A percentile compares a stretch with the other conserved stretches of the same genome.
Evolutionary conservation across 1,140 invertebrate genomes (phyloP).

Genomic region (Cotesia vestalis): DNA sequence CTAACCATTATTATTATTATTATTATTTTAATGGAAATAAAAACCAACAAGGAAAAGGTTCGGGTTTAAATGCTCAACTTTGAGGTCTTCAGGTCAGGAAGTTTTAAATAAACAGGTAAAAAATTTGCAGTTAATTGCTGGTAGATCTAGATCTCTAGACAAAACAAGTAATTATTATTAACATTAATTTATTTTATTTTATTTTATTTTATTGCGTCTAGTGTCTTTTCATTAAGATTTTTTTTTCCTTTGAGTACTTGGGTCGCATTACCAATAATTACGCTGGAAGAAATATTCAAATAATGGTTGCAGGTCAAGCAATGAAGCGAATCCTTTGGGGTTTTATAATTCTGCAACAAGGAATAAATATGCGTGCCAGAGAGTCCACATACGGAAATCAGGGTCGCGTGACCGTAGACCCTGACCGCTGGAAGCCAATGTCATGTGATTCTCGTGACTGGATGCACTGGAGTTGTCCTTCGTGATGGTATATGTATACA

Average conservation of each 20-base stretch:
- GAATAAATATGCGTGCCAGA: slow-evolving; percentile 12
- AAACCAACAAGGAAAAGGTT: slow-evolving; percentile 6
- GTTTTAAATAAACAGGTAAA: slow-evolving; percentile 8
- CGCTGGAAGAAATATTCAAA: no score
- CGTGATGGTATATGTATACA: neutral
- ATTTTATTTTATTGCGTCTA: no score
- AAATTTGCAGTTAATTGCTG: no score
- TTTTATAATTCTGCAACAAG: neutral
- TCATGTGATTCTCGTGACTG: slow-evolving; percentile 28
- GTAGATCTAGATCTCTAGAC: neutral
- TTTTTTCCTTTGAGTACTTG: no score
- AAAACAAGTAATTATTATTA: no score
- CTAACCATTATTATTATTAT: neutral
- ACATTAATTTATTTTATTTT: no score
- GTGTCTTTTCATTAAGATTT: no score
- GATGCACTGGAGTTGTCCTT: neutral
- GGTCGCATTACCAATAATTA: no score
- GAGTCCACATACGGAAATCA: slow-evolving; percentile 42
- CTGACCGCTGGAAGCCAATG: slow-evolving; percentile 48
- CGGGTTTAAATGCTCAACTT: slow-evolving; percentile 4
- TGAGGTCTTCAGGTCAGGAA: slow-evolving; percentile 2
- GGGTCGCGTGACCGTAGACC: slow-evolving; percentile 52
- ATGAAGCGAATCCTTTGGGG: slow-evolving; percentile 8
- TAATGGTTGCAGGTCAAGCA: neutral
- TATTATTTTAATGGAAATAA: slow-evolving; percentile 1